A percentile compares a stretch with the other conserved stretches of the same genome.
These are phyloP conservation scores for Aphidius colemani DNA, from an alignment of 2,888 invertebrate genomes.

Conservation along the genomic window DNA sequence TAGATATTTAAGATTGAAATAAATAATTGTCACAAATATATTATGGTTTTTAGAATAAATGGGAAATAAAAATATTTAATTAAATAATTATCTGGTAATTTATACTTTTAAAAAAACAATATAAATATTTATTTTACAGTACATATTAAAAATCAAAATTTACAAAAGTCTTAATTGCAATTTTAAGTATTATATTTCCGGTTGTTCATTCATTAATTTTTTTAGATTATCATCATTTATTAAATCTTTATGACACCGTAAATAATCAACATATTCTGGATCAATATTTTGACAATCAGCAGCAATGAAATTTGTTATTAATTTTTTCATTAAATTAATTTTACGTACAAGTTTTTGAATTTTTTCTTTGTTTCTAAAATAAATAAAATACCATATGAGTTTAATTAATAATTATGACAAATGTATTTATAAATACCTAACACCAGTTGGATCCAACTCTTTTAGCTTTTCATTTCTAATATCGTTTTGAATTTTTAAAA, in stretches of 20 bases:
- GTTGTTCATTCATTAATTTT: constrained; percentile 27
- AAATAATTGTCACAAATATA: too few relatives aligned
- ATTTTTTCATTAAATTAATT: constrained; percentile 38
- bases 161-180: too few relatives aligned
- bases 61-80: too few relatives aligned
- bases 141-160: too few relatives aligned
- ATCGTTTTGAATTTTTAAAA: constrained; percentile 34
- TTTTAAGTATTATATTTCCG: neutral
- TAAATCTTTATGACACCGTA: constrained; percentile 35
- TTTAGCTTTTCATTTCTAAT: constrained; percentile 31
- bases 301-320: constrained; percentile 36
- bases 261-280: constrained; percentile 26
- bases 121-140: too few relatives aligned
- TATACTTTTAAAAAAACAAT: too few relatives aligned
- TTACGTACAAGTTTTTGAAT: constrained; percentile 32
- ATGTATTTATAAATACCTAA: constrained; percentile 24
- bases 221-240: constrained; percentile 34
- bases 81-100: too few relatives aligned
- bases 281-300: constrained; percentile 24
- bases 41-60: too few relatives aligned
- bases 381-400: neutral
- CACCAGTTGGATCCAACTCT: constrained; percentile 36
- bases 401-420: neutral
- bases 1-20: too few relatives aligned
- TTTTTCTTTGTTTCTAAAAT: constrained; percentile 34